These are phyloP conservation scores for Stigmatopora argus DNA, from an alignment of 2,113 vertebrate genomes.

Conservation along the genomic window DNA sequence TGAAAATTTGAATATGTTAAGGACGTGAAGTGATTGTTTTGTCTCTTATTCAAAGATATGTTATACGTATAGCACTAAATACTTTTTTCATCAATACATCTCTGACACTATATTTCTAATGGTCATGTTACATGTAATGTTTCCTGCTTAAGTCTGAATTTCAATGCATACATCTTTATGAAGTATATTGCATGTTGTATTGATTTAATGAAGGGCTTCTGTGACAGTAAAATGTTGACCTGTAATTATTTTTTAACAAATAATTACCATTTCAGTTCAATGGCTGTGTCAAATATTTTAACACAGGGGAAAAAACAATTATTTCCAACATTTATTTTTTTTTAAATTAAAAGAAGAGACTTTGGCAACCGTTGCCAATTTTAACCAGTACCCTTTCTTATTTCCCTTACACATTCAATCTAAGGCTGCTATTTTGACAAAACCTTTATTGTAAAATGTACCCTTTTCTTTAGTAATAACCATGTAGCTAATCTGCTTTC, in stretches of 20 bases:
- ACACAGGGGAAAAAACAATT: not conserved
- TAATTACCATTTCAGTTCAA: not conserved
- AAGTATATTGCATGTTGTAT: not conserved
- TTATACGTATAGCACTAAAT: constrained; percentile 5
- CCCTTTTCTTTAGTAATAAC: not conserved
- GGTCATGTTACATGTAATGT: not conserved
- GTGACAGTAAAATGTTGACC: not conserved
- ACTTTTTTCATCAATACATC: not conserved
- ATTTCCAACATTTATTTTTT: not conserved
- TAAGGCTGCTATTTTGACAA: not conserved
- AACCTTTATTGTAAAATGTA: not conserved
- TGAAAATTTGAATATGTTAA: too few species aligned
- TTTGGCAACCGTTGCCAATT: not conserved
- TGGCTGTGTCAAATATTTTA: not conserved
- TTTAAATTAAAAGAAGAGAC: not conserved
- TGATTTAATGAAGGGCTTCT: not conserved
- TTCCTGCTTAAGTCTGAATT: not conserved
- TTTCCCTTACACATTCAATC: not conserved
- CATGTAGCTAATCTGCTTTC: not conserved
- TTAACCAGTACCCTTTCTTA: not conserved
- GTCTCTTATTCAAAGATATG: not conserved
- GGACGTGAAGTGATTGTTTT: not conserved
- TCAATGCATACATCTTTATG: not conserved
- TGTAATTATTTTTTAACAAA: not conserved
- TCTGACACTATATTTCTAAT: not conserved